These are phyloP conservation scores for Sylvilagus floridanus DNA, from an alignment of 2,797 vertebrate species.

Conservation along the genomic window DNA sequence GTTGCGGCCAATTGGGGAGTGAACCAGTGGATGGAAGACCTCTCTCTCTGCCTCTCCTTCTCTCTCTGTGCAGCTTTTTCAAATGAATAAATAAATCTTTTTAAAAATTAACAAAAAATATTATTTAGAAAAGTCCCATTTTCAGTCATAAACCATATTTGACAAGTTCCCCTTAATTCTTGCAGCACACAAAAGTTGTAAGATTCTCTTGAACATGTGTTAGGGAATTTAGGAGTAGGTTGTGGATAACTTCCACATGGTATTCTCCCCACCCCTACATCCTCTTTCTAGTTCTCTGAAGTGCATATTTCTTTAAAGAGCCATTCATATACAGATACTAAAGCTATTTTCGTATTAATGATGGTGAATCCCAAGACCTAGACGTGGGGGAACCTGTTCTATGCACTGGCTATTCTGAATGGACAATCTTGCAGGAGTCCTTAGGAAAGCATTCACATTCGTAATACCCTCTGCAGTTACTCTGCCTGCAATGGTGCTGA, in stretches of 20 bases:
- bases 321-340: slow-evolving; percentile 26
- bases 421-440: background rate
- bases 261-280: no score
- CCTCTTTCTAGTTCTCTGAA: slow-evolving; percentile 25
- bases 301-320: slow-evolving; percentile 50
- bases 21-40: no score
- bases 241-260: background rate
- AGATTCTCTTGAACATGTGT: background rate
- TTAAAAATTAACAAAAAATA: background rate
- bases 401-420: slow-evolving; percentile 12
- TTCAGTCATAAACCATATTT: slow-evolving; percentile 1
- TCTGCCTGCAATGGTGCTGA: slow-evolving; percentile 56
- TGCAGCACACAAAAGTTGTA: background rate
- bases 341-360: slow-evolving; percentile 48
- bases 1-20: no score
- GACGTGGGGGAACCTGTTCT: slow-evolving; percentile 53
- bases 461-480: slow-evolving; percentile 44
- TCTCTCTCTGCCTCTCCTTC: no score
- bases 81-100: no score
- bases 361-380: slow-evolving; percentile 35
- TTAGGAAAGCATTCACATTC: slow-evolving; percentile 42
- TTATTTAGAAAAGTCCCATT: slow-evolving; percentile 40
- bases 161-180: background rate
- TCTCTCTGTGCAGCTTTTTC: no score
- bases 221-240: background rate